A percentile compares a stretch with the other conserved stretches of the same genome.
phyloP scores from a whole-genome alignment of 2,113 vertebrate species.

The Lasiurus cinereus region DNA sequence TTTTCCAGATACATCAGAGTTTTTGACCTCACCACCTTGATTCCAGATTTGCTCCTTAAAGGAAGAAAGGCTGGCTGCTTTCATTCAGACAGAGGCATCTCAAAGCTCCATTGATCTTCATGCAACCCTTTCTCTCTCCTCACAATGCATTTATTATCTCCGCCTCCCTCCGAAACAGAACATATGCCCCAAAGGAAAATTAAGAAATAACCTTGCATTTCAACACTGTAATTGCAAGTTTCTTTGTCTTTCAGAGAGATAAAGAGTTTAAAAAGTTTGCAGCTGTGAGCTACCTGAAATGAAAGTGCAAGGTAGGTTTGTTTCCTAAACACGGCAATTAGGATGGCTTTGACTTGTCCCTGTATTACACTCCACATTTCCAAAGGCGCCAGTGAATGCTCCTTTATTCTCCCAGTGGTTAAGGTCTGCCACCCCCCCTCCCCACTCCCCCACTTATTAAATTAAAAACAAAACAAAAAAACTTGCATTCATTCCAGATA shows the following conservation, averaged over 20 bases:
- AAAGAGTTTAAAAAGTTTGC: background rate
- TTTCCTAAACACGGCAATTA: slow-evolving; percentile 46
- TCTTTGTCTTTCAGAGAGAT: slow-evolving; percentile 68
- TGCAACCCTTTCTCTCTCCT: background rate
- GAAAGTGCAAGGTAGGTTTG: background rate
- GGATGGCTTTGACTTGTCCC: background rate
- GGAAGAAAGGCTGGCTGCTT: rapidly evolving
- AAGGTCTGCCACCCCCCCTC: background rate
- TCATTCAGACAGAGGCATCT: background rate
- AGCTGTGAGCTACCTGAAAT: slow-evolving; percentile 15
- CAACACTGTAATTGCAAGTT: slow-evolving; percentile 54
- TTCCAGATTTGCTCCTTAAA: background rate
- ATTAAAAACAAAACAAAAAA: background rate
- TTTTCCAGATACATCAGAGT: background rate
- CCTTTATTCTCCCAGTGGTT: background rate
- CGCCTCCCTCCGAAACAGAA: slow-evolving; percentile 54
- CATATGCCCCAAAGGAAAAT: background rate
- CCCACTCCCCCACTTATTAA: background rate
- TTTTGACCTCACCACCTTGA: background rate
- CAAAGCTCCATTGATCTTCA: slow-evolving; percentile 6
- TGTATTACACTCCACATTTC: background rate
- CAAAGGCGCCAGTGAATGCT: background rate
- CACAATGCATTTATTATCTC: slow-evolving; percentile 67
- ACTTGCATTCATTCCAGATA: background rate
- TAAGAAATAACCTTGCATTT: slow-evolving; percentile 61